Evolutionary conservation across 2,797 vertebrate species (phyloP), one percentile per base, ranked within the genome.

Genomic region (Pempheris klunzingeri): DNA sequence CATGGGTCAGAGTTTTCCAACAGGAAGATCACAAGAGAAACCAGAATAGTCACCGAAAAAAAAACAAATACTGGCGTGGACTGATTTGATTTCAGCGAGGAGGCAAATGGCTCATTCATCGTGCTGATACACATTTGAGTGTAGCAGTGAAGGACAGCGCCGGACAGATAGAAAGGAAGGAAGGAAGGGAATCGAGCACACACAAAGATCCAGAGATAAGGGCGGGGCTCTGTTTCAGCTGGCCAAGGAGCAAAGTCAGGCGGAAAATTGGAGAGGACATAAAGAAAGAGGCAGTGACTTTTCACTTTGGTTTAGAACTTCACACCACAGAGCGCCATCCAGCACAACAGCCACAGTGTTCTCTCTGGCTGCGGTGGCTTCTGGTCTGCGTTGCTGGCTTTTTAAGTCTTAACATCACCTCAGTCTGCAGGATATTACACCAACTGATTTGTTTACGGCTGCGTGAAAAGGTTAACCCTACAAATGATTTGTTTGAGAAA

Each of bases 291-390:
- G 10, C 1, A 43, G 34, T 38, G 15, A 39, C 17, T 58, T 65
- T 15, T 54, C 0, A 24, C 11, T 39, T 8, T 68, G 52, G 20
- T 64, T 58, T 34, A 24, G 32, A 39, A 60, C 58, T 43, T 63
- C 7, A 39, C 5, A 61, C 62, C 76, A 79, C 90, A 87, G 71
- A 84, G 80, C 90, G 59, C 87, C 91, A 84, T 86, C 93, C 89
- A 88, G 85, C 90, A 50, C 7, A 58, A 41, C 0, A 4, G 15
- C 73, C 30, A 28, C 34, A 12, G 0, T 26, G 10, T 52, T 34
- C n/a, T 44, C 43, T 20, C 1, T 0, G 30, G 1, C 32, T 6
- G 34, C 30, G 26, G 24, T 32, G 10, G 38, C 36, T 30, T 39
- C 30, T 39, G 13, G 15, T 76, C 34, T n/a, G 68, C 41, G 55